Conservation (phyloP, 2,113 vertebrate genomes). For the Salvelinus namaycush region DNA sequence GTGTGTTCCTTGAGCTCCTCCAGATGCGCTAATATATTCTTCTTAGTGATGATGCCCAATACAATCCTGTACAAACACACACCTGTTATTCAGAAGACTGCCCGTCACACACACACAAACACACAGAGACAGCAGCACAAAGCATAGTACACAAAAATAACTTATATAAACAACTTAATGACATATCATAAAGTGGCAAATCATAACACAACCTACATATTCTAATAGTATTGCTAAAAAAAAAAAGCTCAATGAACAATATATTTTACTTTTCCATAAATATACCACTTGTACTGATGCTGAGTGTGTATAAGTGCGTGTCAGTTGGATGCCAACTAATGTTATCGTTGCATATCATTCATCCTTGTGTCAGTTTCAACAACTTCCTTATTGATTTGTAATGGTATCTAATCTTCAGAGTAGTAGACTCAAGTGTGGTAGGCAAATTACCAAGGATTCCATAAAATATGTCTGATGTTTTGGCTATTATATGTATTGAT, state of each 20-base stretch:
- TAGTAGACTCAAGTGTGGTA: neutral
- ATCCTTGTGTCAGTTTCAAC: neutral
- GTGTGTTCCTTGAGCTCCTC: conserved; percentile 96
- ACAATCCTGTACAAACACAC: conserved; percentile 98
- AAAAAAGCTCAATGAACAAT: neutral
- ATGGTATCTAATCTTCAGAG: neutral
- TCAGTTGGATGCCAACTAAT: too few species aligned
- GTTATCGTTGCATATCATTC: neutral
- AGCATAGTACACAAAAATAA: conserved; percentile 31
- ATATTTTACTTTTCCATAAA: neutral
- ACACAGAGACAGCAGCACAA: conserved; percentile 25
- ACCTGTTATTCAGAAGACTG: conserved; percentile 83
- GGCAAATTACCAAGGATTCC: neutral
- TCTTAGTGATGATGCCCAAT: conserved; percentile 99
- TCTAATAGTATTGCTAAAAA: neutral
- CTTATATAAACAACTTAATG: conserved; percentile 12
- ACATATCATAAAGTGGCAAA: neutral
- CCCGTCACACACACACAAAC: conserved; percentile 25
- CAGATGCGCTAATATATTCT: conserved; percentile 99
- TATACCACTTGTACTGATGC: neutral
- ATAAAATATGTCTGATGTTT: neutral
- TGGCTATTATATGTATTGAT: neutral
- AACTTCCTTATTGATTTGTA: neutral
- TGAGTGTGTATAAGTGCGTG: neutral
- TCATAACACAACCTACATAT: neutral